Conservation (phyloP, 2,888 invertebrate species). For the Parochlus steinenii region DNA sequence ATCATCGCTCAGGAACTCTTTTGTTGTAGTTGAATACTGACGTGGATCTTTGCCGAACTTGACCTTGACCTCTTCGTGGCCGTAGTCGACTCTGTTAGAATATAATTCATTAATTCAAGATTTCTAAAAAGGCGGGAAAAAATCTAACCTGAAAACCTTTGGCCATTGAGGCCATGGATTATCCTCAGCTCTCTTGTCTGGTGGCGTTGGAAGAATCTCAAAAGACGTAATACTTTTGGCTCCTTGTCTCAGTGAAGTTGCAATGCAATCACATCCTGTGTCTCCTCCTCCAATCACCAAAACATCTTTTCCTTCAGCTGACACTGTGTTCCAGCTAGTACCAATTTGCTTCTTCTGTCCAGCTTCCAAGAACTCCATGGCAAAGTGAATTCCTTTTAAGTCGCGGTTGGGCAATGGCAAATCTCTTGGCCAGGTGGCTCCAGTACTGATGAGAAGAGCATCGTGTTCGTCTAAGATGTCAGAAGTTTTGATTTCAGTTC, state of each 20-base stretch:
- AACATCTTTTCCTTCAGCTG: constrained; percentile 86
- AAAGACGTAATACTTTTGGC: constrained; percentile 87
- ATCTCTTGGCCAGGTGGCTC: constrained; percentile 95
- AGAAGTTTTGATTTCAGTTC: constrained; percentile 71
- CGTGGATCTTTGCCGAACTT: constrained; percentile 86
- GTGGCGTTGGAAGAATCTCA: constrained; percentile 92
- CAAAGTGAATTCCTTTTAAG: constrained; percentile 86
- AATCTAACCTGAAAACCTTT: constrained; percentile 59
- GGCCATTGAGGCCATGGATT: constrained; percentile 99
- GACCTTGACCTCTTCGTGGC: constrained; percentile 91
- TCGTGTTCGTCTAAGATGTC: constrained; percentile 51
- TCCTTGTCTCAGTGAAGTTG: constrained; percentile 86
- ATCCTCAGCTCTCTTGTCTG: constrained; percentile 57
- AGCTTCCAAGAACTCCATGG: constrained; percentile 92
- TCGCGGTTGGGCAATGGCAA: constrained; percentile 71
- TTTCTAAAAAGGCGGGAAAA: neutral
- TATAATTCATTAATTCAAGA: neutral
- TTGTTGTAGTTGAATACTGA: constrained; percentile 82
- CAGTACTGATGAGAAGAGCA: constrained; percentile 78
- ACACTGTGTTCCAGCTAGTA: constrained; percentile 38
- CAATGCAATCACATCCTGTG: constrained; percentile 96
- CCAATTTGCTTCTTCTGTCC: constrained; percentile 94
- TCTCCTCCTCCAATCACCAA: constrained; percentile 81
- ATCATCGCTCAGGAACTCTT: constrained; percentile 86
- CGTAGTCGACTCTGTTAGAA: constrained; percentile 71